phyloP scores from a whole-genome alignment of 2,888 invertebrate genomes.

The Nomada fabriciana region DNA sequence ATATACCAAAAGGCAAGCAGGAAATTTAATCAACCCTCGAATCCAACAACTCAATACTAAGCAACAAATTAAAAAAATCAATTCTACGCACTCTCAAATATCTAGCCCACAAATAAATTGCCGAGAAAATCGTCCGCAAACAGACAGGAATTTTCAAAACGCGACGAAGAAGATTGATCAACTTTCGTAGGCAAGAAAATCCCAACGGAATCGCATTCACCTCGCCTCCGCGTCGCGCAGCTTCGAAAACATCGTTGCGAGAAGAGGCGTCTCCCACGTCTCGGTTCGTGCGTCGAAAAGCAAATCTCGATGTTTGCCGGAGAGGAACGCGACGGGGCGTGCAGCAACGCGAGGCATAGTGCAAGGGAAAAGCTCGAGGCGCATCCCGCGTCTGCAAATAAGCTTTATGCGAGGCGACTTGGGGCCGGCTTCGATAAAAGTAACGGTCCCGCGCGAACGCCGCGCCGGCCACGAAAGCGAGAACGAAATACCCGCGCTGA shows the following conservation, averaged over 20 bases:
- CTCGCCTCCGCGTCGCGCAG: too few species aligned
- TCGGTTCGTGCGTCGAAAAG: conserved; percentile 19
- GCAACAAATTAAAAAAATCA: too few species aligned
- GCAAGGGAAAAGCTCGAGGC: conserved; percentile 31
- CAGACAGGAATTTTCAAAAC: too few species aligned
- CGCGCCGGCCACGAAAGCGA: conserved; percentile 43
- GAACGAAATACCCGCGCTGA: conserved; percentile 69
- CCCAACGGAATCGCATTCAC: too few species aligned
- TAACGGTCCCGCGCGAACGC: conserved; percentile 47
- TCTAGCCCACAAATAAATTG: too few species aligned
- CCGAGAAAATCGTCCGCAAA: too few species aligned
- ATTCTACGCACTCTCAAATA: too few species aligned
- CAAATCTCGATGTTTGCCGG: conserved; percentile 38
- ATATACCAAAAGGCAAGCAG: too few species aligned
- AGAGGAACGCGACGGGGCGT: conserved; percentile 7
- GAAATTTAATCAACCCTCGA: too few species aligned
- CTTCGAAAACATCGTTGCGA: background rate
- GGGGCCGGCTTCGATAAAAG: conserved; percentile 57
- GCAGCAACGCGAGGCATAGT: conserved; percentile 26
- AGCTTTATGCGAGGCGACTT: conserved; percentile 58
- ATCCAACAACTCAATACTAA: too few species aligned
- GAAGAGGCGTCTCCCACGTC: background rate
- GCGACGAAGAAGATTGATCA: too few species aligned
- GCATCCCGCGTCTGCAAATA: conserved; percentile 52
- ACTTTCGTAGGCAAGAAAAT: too few species aligned